A percentile compares a stretch with the other conserved stretches of the same genome.
Conservation (phyloP, 1,140 invertebrate species). For the Drosophila ficusphila region DNA sequence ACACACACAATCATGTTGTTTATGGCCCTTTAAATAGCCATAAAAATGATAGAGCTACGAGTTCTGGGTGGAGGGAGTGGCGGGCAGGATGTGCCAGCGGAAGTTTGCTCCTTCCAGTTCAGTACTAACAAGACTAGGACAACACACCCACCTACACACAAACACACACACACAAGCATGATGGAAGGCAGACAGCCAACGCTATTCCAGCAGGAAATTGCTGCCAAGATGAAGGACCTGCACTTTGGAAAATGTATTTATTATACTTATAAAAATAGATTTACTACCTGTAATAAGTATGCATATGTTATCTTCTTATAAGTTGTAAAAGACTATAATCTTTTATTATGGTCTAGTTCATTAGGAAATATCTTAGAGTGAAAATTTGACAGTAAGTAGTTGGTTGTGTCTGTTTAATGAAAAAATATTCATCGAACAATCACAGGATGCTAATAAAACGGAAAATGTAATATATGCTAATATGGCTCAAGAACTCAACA, state of each 20-base stretch:
- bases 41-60: slow-evolving; percentile 73
- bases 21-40: slow-evolving; percentile 73
- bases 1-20: slow-evolving; percentile 35
- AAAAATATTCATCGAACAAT: background rate
- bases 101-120: slow-evolving; percentile 64
- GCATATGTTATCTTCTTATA: no score
- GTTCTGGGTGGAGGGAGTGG: background rate
- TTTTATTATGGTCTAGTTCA: no score
- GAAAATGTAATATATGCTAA: background rate
- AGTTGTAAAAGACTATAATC: no score
- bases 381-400: background rate
- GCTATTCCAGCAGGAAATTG: slow-evolving; percentile 63
- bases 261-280: background rate
- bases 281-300: no score
- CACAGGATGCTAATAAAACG: background rate
- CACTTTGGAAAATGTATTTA: background rate
- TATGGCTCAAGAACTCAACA: background rate
- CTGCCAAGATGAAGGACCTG: slow-evolving; percentile 39
- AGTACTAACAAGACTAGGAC: slow-evolving; percentile 63
- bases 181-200: slow-evolving; percentile 46
- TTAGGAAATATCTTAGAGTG: background rate
- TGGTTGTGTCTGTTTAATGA: background rate
- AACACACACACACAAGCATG: slow-evolving; percentile 12
- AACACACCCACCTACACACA: slow-evolving; percentile 10
- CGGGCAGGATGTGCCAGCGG: slow-evolving; percentile 68